Percentiles rank a stretch among this genome's conserved stretches.
Evolutionary conservation across 2,888 invertebrate genomes (phyloP).

Genomic region (Venustoraphidia nigricollis): DNA sequence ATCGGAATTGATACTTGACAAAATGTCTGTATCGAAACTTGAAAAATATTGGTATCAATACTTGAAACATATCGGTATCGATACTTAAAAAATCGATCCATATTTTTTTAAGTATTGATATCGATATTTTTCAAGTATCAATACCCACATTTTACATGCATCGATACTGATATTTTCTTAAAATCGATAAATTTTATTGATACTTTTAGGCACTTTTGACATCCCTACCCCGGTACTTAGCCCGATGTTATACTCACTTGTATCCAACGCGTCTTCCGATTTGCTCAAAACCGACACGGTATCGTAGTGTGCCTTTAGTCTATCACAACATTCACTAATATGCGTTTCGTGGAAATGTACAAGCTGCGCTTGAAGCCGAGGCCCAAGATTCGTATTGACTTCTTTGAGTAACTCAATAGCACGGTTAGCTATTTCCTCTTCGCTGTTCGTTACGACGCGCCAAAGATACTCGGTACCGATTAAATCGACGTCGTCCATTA

Average conservation of each 20-base stretch:
- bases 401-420: conserved; percentile 85
- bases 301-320: conserved; percentile 73
- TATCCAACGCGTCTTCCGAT: conserved; percentile 30
- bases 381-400: conserved; percentile 86
- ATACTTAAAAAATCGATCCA: too few relatives aligned
- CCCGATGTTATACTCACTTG: conserved; percentile 21
- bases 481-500: conserved; percentile 87
- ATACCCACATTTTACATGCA: too few relatives aligned
- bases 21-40: too few relatives aligned
- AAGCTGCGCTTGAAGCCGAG: conserved; percentile 60
- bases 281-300: conserved; percentile 52
- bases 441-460: conserved; percentile 68
- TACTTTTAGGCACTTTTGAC: too few relatives aligned
- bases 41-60: too few relatives aligned
- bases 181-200: too few relatives aligned
- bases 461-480: conserved; percentile 94
- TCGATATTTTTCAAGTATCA: too few relatives aligned
- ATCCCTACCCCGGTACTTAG: conserved; percentile 9
- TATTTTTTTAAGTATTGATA: too few relatives aligned
- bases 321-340: conserved; percentile 81
- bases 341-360: conserved; percentile 83
- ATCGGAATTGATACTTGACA: too few relatives aligned
- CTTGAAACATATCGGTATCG: too few relatives aligned
- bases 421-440: conserved; percentile 83
- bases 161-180: too few relatives aligned